phyloP scores from a whole-genome alignment of 2,888 invertebrate species.

The Pegoplata infirma region DNA sequence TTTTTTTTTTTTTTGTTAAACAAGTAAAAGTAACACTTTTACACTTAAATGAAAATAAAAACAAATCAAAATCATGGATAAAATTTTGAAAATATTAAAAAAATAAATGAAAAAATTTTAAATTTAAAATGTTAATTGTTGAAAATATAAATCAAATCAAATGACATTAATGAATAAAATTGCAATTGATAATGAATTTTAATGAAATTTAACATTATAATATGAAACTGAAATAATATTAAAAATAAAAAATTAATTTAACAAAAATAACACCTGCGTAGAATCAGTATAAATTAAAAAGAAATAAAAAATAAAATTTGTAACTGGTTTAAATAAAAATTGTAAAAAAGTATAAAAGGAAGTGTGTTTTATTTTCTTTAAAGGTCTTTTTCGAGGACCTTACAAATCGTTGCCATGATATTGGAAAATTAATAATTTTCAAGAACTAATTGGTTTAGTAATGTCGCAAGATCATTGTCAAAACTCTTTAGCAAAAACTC shows the following conservation, averaged over 20 bases:
- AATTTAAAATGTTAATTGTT: constrained; percentile 55
- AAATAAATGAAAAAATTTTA: constrained; percentile 16
- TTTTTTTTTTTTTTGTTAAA: background rate
- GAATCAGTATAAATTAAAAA: constrained; percentile 50
- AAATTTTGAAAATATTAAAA: constrained; percentile 11
- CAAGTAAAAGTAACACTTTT: background rate
- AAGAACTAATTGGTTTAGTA: background rate
- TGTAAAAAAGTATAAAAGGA: constrained; percentile 48
- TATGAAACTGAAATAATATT: constrained; percentile 2
- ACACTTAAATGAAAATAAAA: background rate
- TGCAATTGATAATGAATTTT: constrained; percentile 8
- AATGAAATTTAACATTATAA: constrained; percentile 1
- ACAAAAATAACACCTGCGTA: constrained; percentile 49
- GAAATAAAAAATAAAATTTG: constrained; percentile 45
- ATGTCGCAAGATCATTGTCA: no score
- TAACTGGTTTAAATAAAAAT: constrained; percentile 62
- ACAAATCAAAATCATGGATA: background rate
- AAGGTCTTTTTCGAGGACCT: no score
- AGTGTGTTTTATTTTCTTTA: constrained; percentile 8
- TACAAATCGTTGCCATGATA: no score
- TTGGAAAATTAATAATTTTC: background rate
- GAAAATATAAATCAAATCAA: constrained; percentile 33
- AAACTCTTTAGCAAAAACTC: no score
- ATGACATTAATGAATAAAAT: background rate
- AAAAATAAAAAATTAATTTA: constrained; percentile 15